These are phyloP conservation scores for Drosophila sordidula DNA, from an alignment of 2,888 invertebrate species.

Conservation along the genomic window DNA sequence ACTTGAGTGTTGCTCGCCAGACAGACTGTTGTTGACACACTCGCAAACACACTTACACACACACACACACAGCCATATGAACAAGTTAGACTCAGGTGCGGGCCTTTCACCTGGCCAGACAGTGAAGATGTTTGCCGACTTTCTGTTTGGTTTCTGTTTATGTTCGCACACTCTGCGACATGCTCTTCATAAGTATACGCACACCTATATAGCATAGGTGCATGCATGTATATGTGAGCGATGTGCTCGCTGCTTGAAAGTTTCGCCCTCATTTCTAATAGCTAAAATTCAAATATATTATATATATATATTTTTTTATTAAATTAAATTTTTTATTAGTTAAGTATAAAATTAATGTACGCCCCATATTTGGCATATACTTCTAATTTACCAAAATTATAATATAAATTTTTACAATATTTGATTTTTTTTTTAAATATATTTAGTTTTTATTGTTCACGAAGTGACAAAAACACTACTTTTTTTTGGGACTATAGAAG, in stretches of 20 bases:
- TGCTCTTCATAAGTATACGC: constrained; percentile 20
- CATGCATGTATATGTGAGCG: not conserved
- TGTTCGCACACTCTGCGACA: constrained; percentile 43
- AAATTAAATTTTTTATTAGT: no score
- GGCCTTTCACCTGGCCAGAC: constrained; percentile 55
- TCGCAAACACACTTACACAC: constrained; percentile 10
- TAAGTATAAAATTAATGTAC: no score
- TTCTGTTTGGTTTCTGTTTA: constrained; percentile 41
- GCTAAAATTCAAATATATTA: no score
- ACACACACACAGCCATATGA: constrained; percentile 3
- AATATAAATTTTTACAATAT: no score
- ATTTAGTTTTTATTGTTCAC: no score
- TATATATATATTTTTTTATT: no score
- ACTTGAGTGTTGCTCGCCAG: constrained; percentile 56
- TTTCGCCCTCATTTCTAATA: no score
- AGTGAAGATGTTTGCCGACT: constrained; percentile 41
- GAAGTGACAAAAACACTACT: no score
- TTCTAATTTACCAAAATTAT: no score
- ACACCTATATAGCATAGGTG: not conserved
- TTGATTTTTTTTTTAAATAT: no score
- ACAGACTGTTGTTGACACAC: constrained; percentile 58
- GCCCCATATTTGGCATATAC: no score
- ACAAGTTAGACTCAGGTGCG: constrained; percentile 40
- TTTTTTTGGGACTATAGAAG: no score
- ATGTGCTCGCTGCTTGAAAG: not conserved